phyloP scores from a whole-genome alignment of 2,888 invertebrate genomes.

The Sussaba pulchella region DNA sequence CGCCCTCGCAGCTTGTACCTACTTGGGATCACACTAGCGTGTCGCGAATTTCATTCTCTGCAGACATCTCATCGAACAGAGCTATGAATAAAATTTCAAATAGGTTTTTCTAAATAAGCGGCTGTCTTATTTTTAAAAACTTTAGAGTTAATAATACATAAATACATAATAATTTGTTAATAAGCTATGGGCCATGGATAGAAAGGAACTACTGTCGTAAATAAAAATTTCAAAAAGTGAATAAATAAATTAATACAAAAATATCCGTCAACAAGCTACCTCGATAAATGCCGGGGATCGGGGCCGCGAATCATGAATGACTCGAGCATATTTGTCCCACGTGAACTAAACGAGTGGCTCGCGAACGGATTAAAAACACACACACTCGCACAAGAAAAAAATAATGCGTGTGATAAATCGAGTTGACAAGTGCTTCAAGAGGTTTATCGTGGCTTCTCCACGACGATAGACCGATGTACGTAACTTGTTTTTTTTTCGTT shows the following conservation, averaged over 20 bases:
- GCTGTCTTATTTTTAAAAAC: too few species aligned
- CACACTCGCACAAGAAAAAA: background rate
- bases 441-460: background rate
- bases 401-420: conserved; percentile 50
- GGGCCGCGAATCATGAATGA: conserved; percentile 14
- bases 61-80: background rate
- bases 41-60: conserved; percentile 1
- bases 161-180: too few species aligned
- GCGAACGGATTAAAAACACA: background rate
- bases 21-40: background rate
- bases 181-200: too few species aligned
- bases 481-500: too few species aligned
- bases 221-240: too few species aligned
- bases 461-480: too few species aligned
- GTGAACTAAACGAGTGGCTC: conserved; percentile 4
- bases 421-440: conserved; percentile 49
- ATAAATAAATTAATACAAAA: too few species aligned
- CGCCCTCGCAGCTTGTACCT: background rate
- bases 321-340: conserved; percentile 48
- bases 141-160: too few species aligned
- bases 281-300: conserved; percentile 46
- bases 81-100: conserved; percentile 16
- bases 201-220: too few species aligned
- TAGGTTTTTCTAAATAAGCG: too few species aligned
- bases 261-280: background rate